Evolutionary conservation across 2,113 vertebrate genomes (phyloP), one percentile per base, ranked within the genome.

Genomic region (Aphyosemion australe): DNA sequence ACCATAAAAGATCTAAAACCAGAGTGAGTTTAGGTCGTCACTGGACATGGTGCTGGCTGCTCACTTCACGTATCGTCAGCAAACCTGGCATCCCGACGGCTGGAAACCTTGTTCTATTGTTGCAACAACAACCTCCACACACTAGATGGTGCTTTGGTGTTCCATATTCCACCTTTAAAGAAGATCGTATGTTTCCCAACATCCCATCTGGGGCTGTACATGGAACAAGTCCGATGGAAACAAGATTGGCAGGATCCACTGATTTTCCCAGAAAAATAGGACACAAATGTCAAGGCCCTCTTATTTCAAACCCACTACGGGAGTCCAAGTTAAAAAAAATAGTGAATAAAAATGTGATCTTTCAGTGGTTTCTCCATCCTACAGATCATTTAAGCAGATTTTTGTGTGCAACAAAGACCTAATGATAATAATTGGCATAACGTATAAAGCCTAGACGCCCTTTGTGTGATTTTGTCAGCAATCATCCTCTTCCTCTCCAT

Each of bases 401-500:
- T 9, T 15, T n/a, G 9, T 5, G 41, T 16, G 43, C 20, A 31
- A 14, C 6, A 46, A 34, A 47, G 47, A 19, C 26, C 26, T 26
- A 39, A 39, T 10, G 7, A 39, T 8, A 61, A 48, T 15, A 32
- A 19, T 2, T 12, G 45, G 51, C 60, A 1, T 49, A 45, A 41
- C 7, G 39, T 42, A 42, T 42, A 42, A 42, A 42, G 41, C 12
- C 20, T 56, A 48, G 60, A 52, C 11, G 14, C 39, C 15, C 10
- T 58, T 20, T 9, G 5, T 13, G 18, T 0, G 1, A 31, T 26
- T 65, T 11, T 32, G 4, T 76, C 19, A 74, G 20, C 70, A 74
- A 56, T 82, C 76, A 1, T 80, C 59, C 0, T 87, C 84, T 26
- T 76, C 0, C 19, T 59, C 69, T 12, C 1, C 26, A 26, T 59